A percentile compares a stretch with the other conserved stretches of the same genome.
Evolutionary conservation across 2,888 invertebrate species (phyloP).

Genomic region (Dorcus parallelipipedus): DNA sequence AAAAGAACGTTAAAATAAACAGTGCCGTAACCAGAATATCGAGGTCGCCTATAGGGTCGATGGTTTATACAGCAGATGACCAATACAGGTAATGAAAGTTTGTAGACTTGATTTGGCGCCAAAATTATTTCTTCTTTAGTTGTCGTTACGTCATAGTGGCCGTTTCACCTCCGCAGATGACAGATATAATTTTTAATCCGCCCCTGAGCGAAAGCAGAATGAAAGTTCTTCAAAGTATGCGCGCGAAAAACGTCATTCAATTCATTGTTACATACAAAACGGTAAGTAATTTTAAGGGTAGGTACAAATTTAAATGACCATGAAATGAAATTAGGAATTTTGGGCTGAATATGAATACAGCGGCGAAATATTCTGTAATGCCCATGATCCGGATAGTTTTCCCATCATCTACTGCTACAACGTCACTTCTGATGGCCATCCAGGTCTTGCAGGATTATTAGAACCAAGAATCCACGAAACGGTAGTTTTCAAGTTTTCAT

Average conservation of each 20-base stretch:
- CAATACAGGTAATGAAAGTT: constrained; percentile 23
- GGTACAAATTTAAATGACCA: not conserved
- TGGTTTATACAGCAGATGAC: not conserved
- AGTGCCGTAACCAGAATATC: not conserved
- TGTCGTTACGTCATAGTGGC: constrained; percentile 29
- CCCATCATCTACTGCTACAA: constrained; percentile 30
- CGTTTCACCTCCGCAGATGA: constrained; percentile 28
- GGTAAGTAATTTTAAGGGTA: constrained; percentile 14
- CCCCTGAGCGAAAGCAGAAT: constrained; percentile 20
- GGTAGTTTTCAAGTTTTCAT: constrained; percentile 1
- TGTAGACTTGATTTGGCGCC: not conserved
- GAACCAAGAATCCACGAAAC: constrained; percentile 6
- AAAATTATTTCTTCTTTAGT: constrained; percentile 22
- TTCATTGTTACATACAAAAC: constrained; percentile 33
- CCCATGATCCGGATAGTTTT: constrained; percentile 17
- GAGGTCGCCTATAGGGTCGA: not conserved
- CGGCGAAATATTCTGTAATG: constrained; percentile 30
- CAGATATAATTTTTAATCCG: constrained; percentile 32
- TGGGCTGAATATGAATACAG: constrained; percentile 30
- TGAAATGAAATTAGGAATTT: constrained; percentile 26
- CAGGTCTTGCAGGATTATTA: constrained; percentile 29
- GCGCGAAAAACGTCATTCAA: constrained; percentile 26
- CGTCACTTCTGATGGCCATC: constrained; percentile 20
- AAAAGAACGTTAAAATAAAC: not conserved
- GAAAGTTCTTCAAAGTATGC: constrained; percentile 16